Evolutionary conservation across 2,888 invertebrate genomes (phyloP), one percentile per base, ranked within the genome.

Genomic region (Chorisops tibialis): DNA sequence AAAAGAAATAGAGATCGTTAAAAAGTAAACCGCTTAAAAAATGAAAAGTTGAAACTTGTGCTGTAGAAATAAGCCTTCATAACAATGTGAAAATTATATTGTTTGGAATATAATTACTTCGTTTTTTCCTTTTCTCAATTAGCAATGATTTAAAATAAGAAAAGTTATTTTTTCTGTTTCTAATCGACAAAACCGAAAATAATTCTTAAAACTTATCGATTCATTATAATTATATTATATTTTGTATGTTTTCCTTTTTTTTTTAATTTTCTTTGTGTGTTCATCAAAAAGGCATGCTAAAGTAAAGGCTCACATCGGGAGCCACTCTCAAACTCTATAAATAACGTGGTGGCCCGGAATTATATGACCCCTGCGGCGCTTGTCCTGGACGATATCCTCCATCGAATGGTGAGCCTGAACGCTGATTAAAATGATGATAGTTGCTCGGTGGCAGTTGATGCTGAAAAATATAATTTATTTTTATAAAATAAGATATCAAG

Each of bases 291-390:
- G 76, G 77, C 73, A 74, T 76, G 73, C 74, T 76, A 73, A 77
- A 76, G 73, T 75, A 75, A 70, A 74, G 72, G 71, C 76, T 74
- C 72, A 73, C 73, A 69, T 78, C 76, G 71, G 75, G 74, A 73
- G 75, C 77, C 73, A 77, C 73, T 71, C 72, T 71, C 73, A 77
- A 73, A 72, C 73, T 78, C 76, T 78, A 78, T 78, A 78, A 78
- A 72, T 75, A 78, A 70, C 78, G 73, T 69, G 78, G 77, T 71
- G 76, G 76, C 68, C 75, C 76, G 65, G 77, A 74, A 72, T 77
- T 76, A 67, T 75, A 74, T 70, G 74, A 71, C 70, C 75, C 74
- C 68, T 75, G 72, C 65, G 74, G 70, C 65, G 73, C 63, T 56
- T 64, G 66, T 22, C 73, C 74, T 67, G 75, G 77, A 48, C 73